These are phyloP conservation scores for Acridotheres tristis DNA, from an alignment of 2,797 vertebrate species.

Conservation along the genomic window DNA sequence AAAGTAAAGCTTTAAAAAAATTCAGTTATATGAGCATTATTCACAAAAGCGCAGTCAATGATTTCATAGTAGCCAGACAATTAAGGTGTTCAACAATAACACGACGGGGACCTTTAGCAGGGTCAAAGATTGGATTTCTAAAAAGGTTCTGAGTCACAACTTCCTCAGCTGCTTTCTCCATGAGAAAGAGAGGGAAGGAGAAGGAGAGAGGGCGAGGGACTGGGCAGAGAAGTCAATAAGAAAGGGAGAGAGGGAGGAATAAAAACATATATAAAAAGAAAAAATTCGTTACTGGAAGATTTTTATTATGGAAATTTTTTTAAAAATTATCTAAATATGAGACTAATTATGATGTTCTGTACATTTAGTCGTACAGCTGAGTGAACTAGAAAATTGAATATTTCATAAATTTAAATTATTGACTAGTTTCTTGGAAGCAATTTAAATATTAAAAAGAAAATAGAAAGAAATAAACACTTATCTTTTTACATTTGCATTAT, in stretches of 20 bases:
- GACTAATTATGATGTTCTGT: background rate
- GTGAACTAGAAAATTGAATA: background rate
- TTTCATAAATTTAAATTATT: background rate
- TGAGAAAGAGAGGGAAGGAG: background rate
- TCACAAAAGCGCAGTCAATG: conserved; percentile 1
- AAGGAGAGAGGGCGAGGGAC: background rate
- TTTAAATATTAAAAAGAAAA: background rate
- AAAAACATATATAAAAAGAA: background rate
- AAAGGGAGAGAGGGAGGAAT: background rate
- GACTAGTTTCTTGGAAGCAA: background rate
- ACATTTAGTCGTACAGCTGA: background rate
- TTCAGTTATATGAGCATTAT: background rate
- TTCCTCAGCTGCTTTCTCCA: background rate
- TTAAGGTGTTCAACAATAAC: conserved; percentile 19
- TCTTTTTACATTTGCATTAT: background rate
- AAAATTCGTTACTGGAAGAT: background rate
- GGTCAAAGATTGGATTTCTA: background rate
- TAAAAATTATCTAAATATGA: background rate
- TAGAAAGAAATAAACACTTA: accelerated
- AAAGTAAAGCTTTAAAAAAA: background rate
- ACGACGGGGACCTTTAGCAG: background rate
- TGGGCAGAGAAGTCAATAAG: background rate
- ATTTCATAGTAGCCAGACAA: background rate
- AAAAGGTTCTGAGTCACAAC: background rate
- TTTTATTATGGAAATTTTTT: background rate